Evolutionary conservation across 2,797 vertebrate species (phyloP), one percentile per base, ranked within the genome.

Genomic region (Amblyraja radiata): DNA sequence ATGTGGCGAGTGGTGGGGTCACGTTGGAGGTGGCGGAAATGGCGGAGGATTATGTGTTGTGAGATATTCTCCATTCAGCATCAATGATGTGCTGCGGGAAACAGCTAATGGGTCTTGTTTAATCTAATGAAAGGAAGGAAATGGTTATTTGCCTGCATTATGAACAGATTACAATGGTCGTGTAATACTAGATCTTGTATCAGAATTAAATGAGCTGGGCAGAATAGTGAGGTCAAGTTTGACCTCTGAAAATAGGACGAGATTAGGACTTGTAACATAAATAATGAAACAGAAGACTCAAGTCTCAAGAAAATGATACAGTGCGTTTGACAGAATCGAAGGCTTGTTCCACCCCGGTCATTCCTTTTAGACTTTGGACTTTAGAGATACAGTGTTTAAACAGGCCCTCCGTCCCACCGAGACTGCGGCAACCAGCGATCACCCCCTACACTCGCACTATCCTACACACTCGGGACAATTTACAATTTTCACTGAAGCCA

Each of bases 41-140:
- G n/a, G n/a, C n/a, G n/a, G n/a, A n/a, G n/a, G n/a, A n/a, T n/a
- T n/a, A n/a, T n/a, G n/a, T n/a, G n/a, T n/a, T n/a, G n/a, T n/a
- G n/a, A n/a, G 71, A 54, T 54, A 76, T 74, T 92, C 76, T 23
- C 71, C 18, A 46, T 76, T 92, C 71, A 54, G 71, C 71, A 54
- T 74, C 39, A 54, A 21, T 54, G 39, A 92, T 71, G 76, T 46
- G 71, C 90, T 92, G 39, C 21, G 25, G 71, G 36, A 76, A 84
- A 74, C 71, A 92, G 90, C 71, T 74, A 74, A 74, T 92, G 68
- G 90, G 68, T 54, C 73, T 92, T 92, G 39, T 92, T 73, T 92
- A 92, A 76, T 76, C 63, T 73, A 91, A 91, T 91, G 88, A 73
- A n/a, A 92, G 90, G 71, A 54, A 76, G 39, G 71, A 92, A 92